Evolutionary conservation across 2,113 vertebrate genomes (phyloP).

Genomic region (Gadus macrocephalus): DNA sequence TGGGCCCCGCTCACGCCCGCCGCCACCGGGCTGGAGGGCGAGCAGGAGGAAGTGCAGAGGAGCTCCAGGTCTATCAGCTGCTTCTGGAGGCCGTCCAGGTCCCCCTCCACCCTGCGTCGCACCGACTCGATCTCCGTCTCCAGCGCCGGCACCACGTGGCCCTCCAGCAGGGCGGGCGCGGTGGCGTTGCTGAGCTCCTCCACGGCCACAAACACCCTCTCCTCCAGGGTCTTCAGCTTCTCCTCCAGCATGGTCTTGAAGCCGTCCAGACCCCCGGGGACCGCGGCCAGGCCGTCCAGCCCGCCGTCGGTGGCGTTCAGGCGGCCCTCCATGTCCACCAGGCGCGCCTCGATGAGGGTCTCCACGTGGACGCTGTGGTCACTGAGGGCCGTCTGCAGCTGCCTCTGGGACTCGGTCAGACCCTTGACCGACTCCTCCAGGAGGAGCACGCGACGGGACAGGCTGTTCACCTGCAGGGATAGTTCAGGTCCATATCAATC

Average conservation of each 20-base stretch:
- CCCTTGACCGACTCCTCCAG: conserved; percentile 85
- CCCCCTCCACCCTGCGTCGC: conserved; percentile 68
- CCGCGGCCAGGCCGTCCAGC: conserved; percentile 49
- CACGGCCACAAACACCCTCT: conserved; percentile 78
- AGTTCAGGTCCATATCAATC: not conserved
- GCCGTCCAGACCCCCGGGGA: conserved; percentile 71
- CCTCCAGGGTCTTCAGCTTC: conserved; percentile 88
- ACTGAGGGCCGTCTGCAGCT: conserved; percentile 61
- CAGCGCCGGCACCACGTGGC: conserved; percentile 76
- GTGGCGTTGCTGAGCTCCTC: conserved; percentile 80
- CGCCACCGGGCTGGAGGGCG: conserved; percentile 61
- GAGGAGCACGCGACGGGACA: conserved; percentile 78
- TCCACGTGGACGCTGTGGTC: conserved; percentile 75
- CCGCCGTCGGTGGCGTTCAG: conserved; percentile 77
- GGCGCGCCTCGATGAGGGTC: conserved; percentile 73
- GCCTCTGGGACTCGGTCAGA: conserved; percentile 81
- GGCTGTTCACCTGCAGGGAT: conserved; percentile 71
- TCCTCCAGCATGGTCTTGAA: conserved; percentile 81
- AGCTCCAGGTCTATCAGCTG: conserved; percentile 80
- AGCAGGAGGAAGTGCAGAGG: conserved; percentile 82
- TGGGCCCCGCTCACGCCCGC: conserved; percentile 60
- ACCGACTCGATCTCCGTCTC: conserved; percentile 81
- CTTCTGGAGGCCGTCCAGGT: conserved; percentile 80
- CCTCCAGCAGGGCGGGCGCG: conserved; percentile 70
- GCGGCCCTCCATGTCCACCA: conserved; percentile 80